phyloP scores from a whole-genome alignment of 2,888 invertebrate genomes.

The Sesia apiformis region DNA sequence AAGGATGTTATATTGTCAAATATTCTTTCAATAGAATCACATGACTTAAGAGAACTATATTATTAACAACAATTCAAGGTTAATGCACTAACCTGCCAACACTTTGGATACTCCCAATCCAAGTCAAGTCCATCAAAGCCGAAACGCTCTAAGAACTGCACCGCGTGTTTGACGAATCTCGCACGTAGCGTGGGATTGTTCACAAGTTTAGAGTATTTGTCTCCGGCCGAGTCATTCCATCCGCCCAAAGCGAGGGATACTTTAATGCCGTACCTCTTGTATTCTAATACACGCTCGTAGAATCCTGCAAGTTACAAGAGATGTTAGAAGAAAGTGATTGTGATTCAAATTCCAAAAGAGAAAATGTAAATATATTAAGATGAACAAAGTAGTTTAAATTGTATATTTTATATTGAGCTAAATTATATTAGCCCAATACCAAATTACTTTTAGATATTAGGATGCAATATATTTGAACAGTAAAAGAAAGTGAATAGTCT shows the following conservation, averaged over 20 bases:
- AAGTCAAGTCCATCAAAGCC: slow-evolving; percentile 95
- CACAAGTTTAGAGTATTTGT: slow-evolving; percentile 90
- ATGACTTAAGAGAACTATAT: too few species aligned
- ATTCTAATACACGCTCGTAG: slow-evolving; percentile 87
- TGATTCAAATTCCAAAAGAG: background rate
- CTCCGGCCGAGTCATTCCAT: slow-evolving; percentile 94
- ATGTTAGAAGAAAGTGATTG: background rate
- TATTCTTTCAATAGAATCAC: too few species aligned
- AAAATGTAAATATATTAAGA: background rate
- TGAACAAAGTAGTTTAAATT: too few species aligned
- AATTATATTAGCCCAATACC: too few species aligned
- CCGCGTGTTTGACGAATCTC: slow-evolving; percentile 82
- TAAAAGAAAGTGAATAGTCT: too few species aligned
- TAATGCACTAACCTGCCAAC: slow-evolving; percentile 79
- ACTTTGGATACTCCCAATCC: slow-evolving; percentile 96
- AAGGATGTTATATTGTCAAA: too few species aligned
- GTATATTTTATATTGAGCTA: too few species aligned
- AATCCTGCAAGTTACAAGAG: slow-evolving; percentile 74
- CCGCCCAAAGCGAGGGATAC: slow-evolving; percentile 93
- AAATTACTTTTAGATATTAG: too few species aligned
- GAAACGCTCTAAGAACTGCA: slow-evolving; percentile 85
- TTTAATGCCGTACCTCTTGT: slow-evolving; percentile 86
- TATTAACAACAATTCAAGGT: too few species aligned
- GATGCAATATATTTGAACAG: too few species aligned
- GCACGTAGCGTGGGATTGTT: slow-evolving; percentile 82